phyloP scores from a whole-genome alignment of 2,113 vertebrate species.

The Ovis aries region DNA sequence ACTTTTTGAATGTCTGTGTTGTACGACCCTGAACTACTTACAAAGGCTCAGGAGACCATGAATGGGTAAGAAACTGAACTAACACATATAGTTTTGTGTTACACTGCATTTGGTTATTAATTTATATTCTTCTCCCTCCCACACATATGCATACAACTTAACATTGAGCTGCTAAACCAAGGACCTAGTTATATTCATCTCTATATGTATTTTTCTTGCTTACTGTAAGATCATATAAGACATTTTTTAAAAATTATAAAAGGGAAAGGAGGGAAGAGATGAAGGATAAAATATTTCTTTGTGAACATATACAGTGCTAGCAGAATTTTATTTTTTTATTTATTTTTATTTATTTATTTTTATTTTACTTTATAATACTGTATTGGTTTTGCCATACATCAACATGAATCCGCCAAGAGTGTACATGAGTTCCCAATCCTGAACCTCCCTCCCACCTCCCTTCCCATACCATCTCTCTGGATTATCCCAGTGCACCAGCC shows the following conservation, averaged over 20 bases:
- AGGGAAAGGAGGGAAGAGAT: neutral
- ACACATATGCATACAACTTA: neutral
- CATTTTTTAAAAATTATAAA: neutral
- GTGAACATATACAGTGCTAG: neutral
- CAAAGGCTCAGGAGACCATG: neutral
- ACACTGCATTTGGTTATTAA: neutral
- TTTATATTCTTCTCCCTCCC: neutral
- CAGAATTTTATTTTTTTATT: neutral
- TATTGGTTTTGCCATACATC: no score
- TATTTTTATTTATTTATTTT: no score
- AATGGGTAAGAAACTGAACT: neutral
- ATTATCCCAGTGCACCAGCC: no score
- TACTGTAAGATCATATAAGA: neutral
- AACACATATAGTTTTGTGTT: neutral
- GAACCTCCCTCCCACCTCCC: no score
- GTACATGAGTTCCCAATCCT: no score
- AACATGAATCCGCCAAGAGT: no score
- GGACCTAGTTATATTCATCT: neutral
- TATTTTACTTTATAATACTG: no score
- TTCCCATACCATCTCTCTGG: no score
- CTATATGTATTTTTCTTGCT: neutral
- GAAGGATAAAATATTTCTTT: neutral
- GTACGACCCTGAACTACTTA: neutral
- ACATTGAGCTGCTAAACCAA: neutral
- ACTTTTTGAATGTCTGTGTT: neutral